Evolutionary conservation across 2,888 invertebrate genomes (phyloP).

Genomic region (Octodonta nipae): DNA sequence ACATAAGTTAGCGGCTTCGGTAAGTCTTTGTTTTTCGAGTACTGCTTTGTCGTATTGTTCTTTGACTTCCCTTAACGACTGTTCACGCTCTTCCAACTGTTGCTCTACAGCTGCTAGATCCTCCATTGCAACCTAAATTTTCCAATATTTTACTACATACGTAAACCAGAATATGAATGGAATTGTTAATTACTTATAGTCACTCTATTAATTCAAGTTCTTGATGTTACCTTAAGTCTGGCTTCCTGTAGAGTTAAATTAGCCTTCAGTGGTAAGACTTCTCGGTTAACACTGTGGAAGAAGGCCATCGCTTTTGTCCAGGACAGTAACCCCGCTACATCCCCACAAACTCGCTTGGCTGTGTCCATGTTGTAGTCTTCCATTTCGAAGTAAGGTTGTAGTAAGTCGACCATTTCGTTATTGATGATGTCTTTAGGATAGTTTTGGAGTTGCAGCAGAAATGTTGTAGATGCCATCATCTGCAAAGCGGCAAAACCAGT

Average conservation of each 20-base stretch:
- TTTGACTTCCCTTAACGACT: conserved; percentile 77
- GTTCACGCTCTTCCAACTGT: conserved; percentile 80
- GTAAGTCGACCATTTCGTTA: conserved; percentile 89
- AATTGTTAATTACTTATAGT: neutral
- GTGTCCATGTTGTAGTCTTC: conserved; percentile 96
- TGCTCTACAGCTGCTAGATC: conserved; percentile 78
- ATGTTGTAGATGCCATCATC: conserved; percentile 94
- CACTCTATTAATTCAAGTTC: neutral
- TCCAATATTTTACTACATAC: neutral
- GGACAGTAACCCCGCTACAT: conserved; percentile 80
- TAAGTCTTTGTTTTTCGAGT: conserved; percentile 77
- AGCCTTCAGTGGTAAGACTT: conserved; percentile 86
- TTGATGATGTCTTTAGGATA: conserved; percentile 94
- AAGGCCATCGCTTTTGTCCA: conserved; percentile 96
- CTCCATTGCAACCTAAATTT: conserved; percentile 66
- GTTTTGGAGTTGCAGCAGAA: conserved; percentile 78
- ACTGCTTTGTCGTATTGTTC: conserved; percentile 88
- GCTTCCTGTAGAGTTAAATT: conserved; percentile 85
- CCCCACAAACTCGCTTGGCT: conserved; percentile 88
- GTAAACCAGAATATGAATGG: no score
- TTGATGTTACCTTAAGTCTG: conserved; percentile 50
- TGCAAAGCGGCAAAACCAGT: no score
- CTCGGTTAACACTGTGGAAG: conserved; percentile 91
- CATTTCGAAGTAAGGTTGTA: conserved; percentile 85
- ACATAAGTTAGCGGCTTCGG: conserved; percentile 86